These are phyloP conservation scores for Bombus breviceps DNA, from an alignment of 1,140 invertebrate genomes.

Conservation along the genomic window DNA sequence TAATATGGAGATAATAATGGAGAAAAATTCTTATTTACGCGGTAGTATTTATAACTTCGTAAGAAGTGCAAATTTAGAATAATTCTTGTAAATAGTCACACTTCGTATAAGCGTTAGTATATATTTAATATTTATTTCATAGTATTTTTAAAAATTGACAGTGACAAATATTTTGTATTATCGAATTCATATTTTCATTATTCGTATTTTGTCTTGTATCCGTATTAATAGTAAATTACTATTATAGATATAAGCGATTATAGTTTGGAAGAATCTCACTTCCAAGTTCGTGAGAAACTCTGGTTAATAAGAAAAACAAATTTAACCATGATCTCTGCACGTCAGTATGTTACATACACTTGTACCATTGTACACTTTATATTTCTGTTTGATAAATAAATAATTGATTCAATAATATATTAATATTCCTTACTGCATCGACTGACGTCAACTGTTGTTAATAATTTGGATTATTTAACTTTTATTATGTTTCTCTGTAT, in stretches of 20 bases:
- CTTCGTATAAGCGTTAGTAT: conserved; percentile 20
- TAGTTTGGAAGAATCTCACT: conserved; percentile 21
- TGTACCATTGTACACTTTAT: conserved; percentile 56
- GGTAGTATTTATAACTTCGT: neutral
- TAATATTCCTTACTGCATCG: neutral
- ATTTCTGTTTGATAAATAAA: conserved; percentile 44
- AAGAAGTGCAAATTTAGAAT: conserved; percentile 20
- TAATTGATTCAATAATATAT: conserved; percentile 6
- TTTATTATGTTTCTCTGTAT: no score
- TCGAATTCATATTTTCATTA: neutral
- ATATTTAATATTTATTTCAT: conserved; percentile 47
- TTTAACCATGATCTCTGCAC: conserved; percentile 46
- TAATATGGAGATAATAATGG: neutral
- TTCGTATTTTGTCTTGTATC: neutral
- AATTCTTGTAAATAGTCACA: conserved; percentile 53
- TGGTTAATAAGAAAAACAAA: no score
- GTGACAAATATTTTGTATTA: conserved; percentile 22
- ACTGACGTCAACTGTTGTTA: neutral
- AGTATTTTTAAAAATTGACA: conserved; percentile 11
- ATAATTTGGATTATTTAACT: no score
- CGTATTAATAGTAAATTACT: neutral
- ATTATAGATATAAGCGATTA: neutral
- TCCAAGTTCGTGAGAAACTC: neutral
- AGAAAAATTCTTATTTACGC: neutral
- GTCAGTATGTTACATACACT: conserved; percentile 32